A percentile compares a stretch with the other conserved stretches of the same genome.
Conservation (phyloP, 2,888 invertebrate species). For the Sepiola atlantica region DNA sequence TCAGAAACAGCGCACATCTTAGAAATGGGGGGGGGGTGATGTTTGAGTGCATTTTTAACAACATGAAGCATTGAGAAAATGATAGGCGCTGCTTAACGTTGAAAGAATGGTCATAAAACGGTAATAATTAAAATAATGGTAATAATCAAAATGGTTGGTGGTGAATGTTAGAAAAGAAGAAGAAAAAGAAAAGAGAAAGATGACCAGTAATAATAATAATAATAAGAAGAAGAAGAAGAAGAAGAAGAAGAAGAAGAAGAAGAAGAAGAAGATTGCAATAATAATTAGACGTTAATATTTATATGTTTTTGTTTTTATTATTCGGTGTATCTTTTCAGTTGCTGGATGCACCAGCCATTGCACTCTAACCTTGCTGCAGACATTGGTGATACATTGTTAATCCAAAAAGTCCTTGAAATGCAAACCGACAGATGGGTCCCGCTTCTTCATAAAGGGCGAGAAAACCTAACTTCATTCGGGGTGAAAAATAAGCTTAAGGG, state of each 20-base stretch:
- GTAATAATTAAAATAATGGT: not conserved
- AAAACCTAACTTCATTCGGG: not conserved
- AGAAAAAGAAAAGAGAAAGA: too few species aligned
- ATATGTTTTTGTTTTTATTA: not conserved
- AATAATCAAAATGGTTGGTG: not conserved
- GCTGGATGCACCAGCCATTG: not conserved
- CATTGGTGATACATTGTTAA: not conserved
- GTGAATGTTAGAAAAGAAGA: too few species aligned
- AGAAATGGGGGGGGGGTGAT: too few species aligned
- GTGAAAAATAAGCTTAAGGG: not conserved
- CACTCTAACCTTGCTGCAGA: not conserved
- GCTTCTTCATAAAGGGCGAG: not conserved
- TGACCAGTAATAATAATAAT: too few species aligned
- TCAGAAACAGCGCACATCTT: too few species aligned
- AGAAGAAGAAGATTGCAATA: not conserved
- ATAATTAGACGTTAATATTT: not conserved
- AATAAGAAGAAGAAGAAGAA: too few species aligned
- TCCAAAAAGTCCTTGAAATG: conserved; percentile 32
- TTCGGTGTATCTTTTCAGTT: not conserved
- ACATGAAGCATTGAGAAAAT: not conserved
- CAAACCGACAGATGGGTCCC: not conserved
- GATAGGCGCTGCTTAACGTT: not conserved
- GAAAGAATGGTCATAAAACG: not conserved
- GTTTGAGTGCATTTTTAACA: not conserved
- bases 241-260: too few species aligned